Base-by-base conservation (phyloP, 2,888 invertebrate species). In the Nomada ruficornis region DNA sequence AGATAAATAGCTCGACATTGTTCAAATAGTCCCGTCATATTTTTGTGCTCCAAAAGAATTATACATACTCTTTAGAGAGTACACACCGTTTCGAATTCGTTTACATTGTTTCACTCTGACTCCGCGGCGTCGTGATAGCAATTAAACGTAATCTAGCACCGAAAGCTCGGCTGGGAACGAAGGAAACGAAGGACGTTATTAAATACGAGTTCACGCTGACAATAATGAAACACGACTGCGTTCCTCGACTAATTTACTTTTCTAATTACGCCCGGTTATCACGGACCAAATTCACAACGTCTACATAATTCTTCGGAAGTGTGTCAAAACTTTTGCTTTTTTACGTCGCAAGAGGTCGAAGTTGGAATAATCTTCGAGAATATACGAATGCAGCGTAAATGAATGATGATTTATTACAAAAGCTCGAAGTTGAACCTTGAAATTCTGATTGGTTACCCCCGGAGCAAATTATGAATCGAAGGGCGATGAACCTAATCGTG, bases 171-270 rank as follows among this genome's bases (percentile, higher is more conserved):
- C 64, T 59, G 77, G 64, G 20, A 78, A 57, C 81, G 67, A 36
- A 50, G 74, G 42, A 29, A 82, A 86, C 77, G 68, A 62, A 71
- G 60, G 77, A 62, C 68, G 78, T 76, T 70, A 87, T 87, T 87
- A 85, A 87, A 65, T 80, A 42, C 64, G 54, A 79, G 50, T 26
- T 36, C 36, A 60, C 80, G 71, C 63, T 68, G 82, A 57, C 70
- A 54, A 71, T 74, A 83, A 86, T 86, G 85, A 85, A 84, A 62
- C 84, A 63, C 67, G 77, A 80, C 77, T 71, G 79, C 79, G 73
- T 74, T 69, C 85, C 81, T 77, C 73, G 78, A 62, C 85, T 74
- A 80, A 87, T 87, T 83, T 64, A 81, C 88, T 87, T 85, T 85
- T 71, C 77, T 73, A 71, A 80, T 80, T 77, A 75, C 29, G 55